A percentile compares a stretch with the other conserved stretches of the same genome.
These are phyloP conservation scores for Chloropsis cyanopogon DNA, from an alignment of 2,113 vertebrate genomes.

Conservation along the genomic window DNA sequence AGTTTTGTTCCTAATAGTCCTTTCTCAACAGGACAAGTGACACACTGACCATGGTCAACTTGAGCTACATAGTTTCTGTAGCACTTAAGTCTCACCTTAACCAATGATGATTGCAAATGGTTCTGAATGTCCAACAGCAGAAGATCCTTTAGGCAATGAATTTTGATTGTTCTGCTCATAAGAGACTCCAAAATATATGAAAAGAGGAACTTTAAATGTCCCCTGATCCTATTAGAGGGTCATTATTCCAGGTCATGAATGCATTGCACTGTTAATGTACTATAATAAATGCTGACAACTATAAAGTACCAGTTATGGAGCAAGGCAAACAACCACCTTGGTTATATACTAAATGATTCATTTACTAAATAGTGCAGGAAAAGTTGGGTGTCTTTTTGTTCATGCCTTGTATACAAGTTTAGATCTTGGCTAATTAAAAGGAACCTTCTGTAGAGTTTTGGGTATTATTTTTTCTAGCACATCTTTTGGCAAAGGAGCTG, in stretches of 20 bases:
- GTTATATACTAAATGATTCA: background rate
- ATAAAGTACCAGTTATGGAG: slow-evolving; percentile 23
- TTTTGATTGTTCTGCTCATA: slow-evolving; percentile 68
- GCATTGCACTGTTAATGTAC: slow-evolving; percentile 13
- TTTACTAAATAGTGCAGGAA: background rate
- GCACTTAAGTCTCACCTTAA: slow-evolving; percentile 30
- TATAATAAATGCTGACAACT: slow-evolving; percentile 63
- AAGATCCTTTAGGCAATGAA: slow-evolving; percentile 63
- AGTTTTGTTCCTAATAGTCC: slow-evolving; percentile 47
- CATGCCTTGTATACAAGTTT: background rate
- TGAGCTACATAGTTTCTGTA: slow-evolving; percentile 27
- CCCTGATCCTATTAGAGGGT: slow-evolving; percentile 58
- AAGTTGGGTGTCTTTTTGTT: background rate
- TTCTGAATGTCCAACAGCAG: slow-evolving; percentile 40
- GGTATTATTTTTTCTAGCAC: background rate
- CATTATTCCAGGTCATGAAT: slow-evolving; percentile 54
- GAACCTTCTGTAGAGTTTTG: background rate
- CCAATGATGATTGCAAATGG: slow-evolving; percentile 28
- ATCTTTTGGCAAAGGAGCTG: background rate
- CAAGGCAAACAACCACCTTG: background rate
- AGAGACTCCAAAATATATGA: slow-evolving; percentile 70
- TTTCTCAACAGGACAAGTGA: slow-evolving; percentile 54
- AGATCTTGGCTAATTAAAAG: background rate
- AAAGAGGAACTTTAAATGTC: slow-evolving; percentile 64
- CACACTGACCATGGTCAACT: slow-evolving; percentile 45